Percentiles rank a stretch among this genome's conserved stretches.
phyloP scores from a whole-genome alignment of 2,888 invertebrate genomes.

The Megastigmus dorsalis region DNA sequence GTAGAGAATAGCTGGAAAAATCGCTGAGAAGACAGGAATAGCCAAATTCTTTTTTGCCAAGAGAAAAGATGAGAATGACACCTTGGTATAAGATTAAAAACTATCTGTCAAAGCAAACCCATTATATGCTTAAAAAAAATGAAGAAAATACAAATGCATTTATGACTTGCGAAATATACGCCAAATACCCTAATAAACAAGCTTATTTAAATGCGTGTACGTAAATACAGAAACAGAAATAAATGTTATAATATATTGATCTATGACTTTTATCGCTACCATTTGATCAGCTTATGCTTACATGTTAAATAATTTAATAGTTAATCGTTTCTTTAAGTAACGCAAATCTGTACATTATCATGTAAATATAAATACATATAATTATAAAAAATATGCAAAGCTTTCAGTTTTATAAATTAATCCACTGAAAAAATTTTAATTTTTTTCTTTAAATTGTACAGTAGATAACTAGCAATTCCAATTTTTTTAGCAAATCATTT shows the following conservation, averaged over 20 bases:
- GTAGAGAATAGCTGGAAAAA: not conserved
- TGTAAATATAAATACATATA: conserved; percentile 67
- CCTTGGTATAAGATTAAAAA: conserved; percentile 30
- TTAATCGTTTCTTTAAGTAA: conserved; percentile 57
- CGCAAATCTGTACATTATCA: conserved; percentile 68
- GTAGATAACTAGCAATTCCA: not conserved
- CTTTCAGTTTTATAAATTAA: conserved; percentile 19
- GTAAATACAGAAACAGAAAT: conserved; percentile 60
- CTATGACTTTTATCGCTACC: conserved; percentile 44
- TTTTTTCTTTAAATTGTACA: too few species aligned
- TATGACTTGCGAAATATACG: conserved; percentile 52
- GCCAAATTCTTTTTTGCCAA: conserved; percentile 49
- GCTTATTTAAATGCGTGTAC: conserved; percentile 62
- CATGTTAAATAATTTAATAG: conserved; percentile 43
- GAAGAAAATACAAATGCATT: conserved; percentile 49
- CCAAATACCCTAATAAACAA: conserved; percentile 55
- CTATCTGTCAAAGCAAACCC: conserved; percentile 22
- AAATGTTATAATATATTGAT: conserved; percentile 59
- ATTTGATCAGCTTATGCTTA: conserved; percentile 41
- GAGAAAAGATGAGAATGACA: conserved; percentile 37
- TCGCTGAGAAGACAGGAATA: not conserved
- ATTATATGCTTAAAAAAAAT: conserved; percentile 44
- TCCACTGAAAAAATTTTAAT: not conserved
- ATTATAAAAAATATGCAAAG: conserved; percentile 26
- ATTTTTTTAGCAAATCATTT: conserved; percentile 3